phyloP scores from a whole-genome alignment of 2,888 invertebrate genomes.

The Leptogaster cylindrica region DNA sequence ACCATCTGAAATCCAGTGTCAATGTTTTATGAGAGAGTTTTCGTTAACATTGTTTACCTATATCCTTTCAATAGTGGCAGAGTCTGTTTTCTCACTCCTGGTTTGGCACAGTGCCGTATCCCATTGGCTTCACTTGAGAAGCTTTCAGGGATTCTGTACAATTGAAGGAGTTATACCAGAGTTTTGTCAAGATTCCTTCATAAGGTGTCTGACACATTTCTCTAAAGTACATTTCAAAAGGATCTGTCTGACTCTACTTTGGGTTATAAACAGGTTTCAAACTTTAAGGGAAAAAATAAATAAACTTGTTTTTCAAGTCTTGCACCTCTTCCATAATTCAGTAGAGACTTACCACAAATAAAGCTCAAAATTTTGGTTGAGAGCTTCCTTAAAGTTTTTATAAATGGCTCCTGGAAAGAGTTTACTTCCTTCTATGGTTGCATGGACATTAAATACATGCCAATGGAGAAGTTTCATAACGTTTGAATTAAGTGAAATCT shows the following conservation, averaged over 20 bases:
- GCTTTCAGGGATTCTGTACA: constrained; percentile 2
- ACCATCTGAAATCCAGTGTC: constrained; percentile 7
- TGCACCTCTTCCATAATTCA: constrained; percentile 13
- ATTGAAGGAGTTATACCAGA: constrained; percentile 23
- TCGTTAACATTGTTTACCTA: constrained; percentile 31
- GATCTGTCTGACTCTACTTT: constrained; percentile 1
- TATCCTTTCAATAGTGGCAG: constrained; percentile 16
- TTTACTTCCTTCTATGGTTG: background rate
- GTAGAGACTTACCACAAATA: background rate
- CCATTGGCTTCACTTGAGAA: constrained; percentile 21
- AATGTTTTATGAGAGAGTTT: constrained; percentile 36
- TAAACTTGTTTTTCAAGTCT: background rate
- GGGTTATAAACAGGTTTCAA: constrained; percentile 26
- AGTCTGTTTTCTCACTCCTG: constrained; percentile 15
- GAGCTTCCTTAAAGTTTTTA: constrained; percentile 17
- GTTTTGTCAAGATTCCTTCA: constrained; percentile 12
- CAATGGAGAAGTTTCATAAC: constrained; percentile 25
- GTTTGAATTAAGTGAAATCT: constrained; percentile 38
- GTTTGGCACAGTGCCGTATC: constrained; percentile 20
- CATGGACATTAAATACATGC: background rate
- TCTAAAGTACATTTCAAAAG: constrained; percentile 3
- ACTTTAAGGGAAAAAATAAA: too few species aligned
- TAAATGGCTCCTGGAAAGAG: constrained; percentile 14
- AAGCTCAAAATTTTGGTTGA: background rate
- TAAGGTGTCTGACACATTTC: constrained; percentile 13